A percentile compares a stretch with the other conserved stretches of the same genome.
These are phyloP conservation scores for Thalpophila matura DNA, from an alignment of 2,888 invertebrate species.

Conservation along the genomic window DNA sequence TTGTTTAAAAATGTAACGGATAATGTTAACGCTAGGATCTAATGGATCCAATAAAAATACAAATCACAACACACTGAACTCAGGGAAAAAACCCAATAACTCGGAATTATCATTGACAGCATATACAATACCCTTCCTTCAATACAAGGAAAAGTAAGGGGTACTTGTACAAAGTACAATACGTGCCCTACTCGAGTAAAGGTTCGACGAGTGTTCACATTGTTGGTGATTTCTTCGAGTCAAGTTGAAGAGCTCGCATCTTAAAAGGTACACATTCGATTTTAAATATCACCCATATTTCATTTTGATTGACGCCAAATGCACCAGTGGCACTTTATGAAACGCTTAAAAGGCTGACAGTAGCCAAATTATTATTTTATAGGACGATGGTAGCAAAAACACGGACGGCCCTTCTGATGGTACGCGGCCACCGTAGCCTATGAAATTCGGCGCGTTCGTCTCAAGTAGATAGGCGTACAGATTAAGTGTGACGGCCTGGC, in stretches of 20 bases:
- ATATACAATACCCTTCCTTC: slow-evolving; percentile 64
- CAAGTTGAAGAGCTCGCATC: slow-evolving; percentile 53
- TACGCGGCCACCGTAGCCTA: too few relatives aligned
- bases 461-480: too few relatives aligned
- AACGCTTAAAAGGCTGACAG: too few relatives aligned
- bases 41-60: slow-evolving; percentile 36
- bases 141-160: slow-evolving; percentile 64
- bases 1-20: slow-evolving; percentile 17
- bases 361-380: too few relatives aligned
- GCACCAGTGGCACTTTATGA: too few relatives aligned
- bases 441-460: too few relatives aligned
- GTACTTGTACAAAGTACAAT: slow-evolving; percentile 68
- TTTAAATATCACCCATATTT: slow-evolving; percentile 39
- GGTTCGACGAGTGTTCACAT: slow-evolving; percentile 68
- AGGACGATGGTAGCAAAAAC: too few relatives aligned
- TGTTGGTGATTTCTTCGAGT: slow-evolving; percentile 65
- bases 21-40: slow-evolving; percentile 4
- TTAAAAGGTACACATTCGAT: slow-evolving; percentile 59
- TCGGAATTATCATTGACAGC: slow-evolving; percentile 64
- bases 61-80: slow-evolving; percentile 38
- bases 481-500: too few relatives aligned
- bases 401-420: too few relatives aligned
- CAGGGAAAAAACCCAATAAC: slow-evolving; percentile 52
- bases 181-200: slow-evolving; percentile 68
- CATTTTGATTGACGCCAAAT: slow-evolving; percentile 21